A percentile compares a stretch with the other conserved stretches of the same genome.
phyloP scores from a whole-genome alignment of 2,113 vertebrate species.

The Barbus barbus region DNA sequence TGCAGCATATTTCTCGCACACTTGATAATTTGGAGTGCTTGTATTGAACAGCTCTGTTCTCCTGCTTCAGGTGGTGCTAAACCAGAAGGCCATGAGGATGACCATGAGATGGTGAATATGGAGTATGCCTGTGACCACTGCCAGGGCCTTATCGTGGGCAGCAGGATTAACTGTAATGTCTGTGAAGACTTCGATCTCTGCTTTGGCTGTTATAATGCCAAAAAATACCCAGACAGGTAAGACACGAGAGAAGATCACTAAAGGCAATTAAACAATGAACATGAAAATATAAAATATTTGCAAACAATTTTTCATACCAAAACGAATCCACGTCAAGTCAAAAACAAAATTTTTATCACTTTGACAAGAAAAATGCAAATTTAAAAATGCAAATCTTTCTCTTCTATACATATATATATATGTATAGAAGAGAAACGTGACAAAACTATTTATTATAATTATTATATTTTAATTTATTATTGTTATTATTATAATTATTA shows the following conservation, averaged over 20 bases:
- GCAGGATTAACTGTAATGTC: conserved; percentile 92
- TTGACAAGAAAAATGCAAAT: too few relatives aligned
- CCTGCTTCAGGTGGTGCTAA: conserved; percentile 86
- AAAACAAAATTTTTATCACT: too few relatives aligned
- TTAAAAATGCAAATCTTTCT: too few relatives aligned
- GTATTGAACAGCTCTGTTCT: not conserved
- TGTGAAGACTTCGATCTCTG: conserved; percentile 98
- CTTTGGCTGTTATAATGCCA: conserved; percentile 93
- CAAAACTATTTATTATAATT: too few relatives aligned
- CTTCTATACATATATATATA: not conserved
- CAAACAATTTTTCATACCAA: not conserved
- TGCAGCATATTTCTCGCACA: not conserved
- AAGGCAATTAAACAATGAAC: not conserved
- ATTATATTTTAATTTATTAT: too few relatives aligned
- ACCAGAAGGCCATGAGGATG: conserved; percentile 93
- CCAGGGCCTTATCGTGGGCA: conserved; percentile 94
- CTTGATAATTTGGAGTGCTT: not conserved
- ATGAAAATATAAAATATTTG: not conserved
- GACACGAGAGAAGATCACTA: not conserved
- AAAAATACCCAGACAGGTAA: conserved; percentile 94
- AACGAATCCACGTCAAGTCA: not conserved
- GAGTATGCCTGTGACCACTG: conserved; percentile 96
- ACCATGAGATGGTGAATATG: conserved; percentile 98
- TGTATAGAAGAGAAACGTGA: too few relatives aligned
- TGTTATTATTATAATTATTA: too few relatives aligned